Evolutionary conservation across 2,888 invertebrate species (phyloP), one percentile per base, ranked within the genome.

Genomic region (Selenia dentaria): DNA sequence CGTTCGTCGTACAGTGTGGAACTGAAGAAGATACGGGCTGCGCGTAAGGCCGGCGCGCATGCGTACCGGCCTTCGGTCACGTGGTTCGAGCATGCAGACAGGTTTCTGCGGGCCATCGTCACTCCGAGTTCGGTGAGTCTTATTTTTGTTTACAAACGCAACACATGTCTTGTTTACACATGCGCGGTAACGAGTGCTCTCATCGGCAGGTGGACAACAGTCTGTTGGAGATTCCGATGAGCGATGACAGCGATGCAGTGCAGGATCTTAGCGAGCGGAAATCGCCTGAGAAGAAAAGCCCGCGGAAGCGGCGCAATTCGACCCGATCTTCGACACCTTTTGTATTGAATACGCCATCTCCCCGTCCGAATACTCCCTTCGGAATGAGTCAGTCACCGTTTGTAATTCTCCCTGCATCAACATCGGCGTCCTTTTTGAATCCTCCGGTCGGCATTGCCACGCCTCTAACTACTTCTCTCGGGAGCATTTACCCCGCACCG

Each of bases 51-150:
- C 62, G 85, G 89, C 71, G 89, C 90, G 89, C 89, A 88, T 85
- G 89, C 89, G 85, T 91, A 91, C 83, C 74, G 87, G 59, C 91
- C 91, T 51, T 90, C 89, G 78, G 90, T 91, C 86, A 89, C 89
- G 85, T 91, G 91, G 91, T 91, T 90, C 75, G 87, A 90, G 69
- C 90, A 90, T 82, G 90, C 90, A 76, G 91, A 91, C 89, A 87
- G 89, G 86, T 91, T 91, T 76, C 85, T 91, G 66, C 83, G 90
- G 67, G 89, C 90, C 70, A 90, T 91, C 78, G 91, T 91, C 81
- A 90, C 90, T 51, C 91, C 90, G 72, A 89, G 88, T 78, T 90
- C 90, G 58, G 90, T 90, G 77, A 89, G 89, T 83, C 49, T 64
- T 66, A 59, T 61, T 60, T 58, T 66, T 68, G 71, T 70, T 70